phyloP scores from a whole-genome alignment of 2,797 vertebrate genomes.

The Mycteria americana region DNA sequence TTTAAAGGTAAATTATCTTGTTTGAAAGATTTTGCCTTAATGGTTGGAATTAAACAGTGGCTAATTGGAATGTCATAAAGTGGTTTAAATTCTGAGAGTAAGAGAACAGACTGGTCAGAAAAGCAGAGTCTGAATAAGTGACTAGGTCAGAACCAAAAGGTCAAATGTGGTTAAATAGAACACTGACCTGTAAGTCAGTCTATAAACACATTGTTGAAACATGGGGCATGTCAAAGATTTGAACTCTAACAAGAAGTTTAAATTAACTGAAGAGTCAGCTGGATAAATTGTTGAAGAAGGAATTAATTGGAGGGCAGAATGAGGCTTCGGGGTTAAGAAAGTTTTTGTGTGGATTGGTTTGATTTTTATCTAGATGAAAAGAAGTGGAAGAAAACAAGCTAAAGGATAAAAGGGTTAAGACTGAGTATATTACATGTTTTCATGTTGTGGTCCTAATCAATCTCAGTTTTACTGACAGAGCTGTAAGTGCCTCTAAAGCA shows the following conservation, averaged over 20 bases:
- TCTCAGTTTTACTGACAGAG: slow-evolving; percentile 26
- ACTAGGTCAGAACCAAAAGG: neutral
- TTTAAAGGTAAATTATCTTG: neutral
- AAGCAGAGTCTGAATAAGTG: neutral
- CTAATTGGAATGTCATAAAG: neutral
- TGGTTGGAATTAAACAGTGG: neutral
- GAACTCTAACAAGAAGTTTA: neutral
- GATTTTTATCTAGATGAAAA: slow-evolving; percentile 44
- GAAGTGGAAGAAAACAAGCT: slow-evolving; percentile 21
- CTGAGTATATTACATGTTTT: neutral
- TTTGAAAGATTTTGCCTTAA: neutral
- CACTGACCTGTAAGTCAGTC: neutral
- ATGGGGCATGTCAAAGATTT: neutral
- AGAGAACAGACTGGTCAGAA: neutral
- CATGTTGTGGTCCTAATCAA: slow-evolving; percentile 25
- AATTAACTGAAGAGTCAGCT: neutral
- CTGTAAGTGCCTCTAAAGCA: slow-evolving; percentile 39
- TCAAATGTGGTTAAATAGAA: neutral
- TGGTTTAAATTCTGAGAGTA: neutral
- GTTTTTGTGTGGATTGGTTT: slow-evolving; percentile 9
- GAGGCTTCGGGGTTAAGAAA: neutral
- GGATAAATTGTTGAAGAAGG: neutral
- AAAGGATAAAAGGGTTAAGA: neutral
- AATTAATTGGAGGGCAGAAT: slow-evolving; percentile 14
- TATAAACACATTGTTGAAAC: neutral